These are phyloP conservation scores for Volucella inanis DNA, from an alignment of 2,888 invertebrate genomes.

Conservation along the genomic window DNA sequence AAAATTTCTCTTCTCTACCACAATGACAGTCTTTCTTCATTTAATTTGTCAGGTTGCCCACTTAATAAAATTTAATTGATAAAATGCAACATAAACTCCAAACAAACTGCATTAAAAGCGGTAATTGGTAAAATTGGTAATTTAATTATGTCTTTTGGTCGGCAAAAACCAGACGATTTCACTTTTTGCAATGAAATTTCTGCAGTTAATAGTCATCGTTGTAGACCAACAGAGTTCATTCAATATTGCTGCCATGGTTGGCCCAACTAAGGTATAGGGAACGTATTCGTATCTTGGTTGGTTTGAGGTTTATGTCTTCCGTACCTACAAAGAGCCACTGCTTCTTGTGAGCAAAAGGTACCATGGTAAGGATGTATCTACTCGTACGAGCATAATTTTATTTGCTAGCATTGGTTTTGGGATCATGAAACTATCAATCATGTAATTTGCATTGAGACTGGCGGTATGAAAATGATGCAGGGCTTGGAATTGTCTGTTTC, in stretches of 20 bases:
- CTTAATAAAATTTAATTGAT: constrained; percentile 25
- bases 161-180: constrained; percentile 50
- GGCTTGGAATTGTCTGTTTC: constrained; percentile 47
- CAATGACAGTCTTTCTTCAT: neutral
- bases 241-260: too few species aligned
- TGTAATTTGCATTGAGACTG: constrained; percentile 54
- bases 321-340: too few species aligned
- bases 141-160: constrained; percentile 44
- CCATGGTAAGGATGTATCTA: too few species aligned
- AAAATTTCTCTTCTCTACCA: too few species aligned
- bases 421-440: constrained; percentile 69
- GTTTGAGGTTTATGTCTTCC: too few species aligned
- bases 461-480: constrained; percentile 42
- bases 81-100: constrained; percentile 11
- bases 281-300: too few species aligned
- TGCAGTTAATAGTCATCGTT: too few species aligned
- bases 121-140: constrained; percentile 54
- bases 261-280: too few species aligned
- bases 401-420: constrained; percentile 40
- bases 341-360: neutral
- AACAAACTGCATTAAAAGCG: constrained; percentile 11
- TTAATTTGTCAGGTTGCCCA: neutral
- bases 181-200: constrained; percentile 57
- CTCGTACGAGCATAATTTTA: constrained; percentile 22
- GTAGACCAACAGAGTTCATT: too few species aligned